phyloP scores from a whole-genome alignment of 2,888 invertebrate species.

The Scotopteryx bipunctaria region DNA sequence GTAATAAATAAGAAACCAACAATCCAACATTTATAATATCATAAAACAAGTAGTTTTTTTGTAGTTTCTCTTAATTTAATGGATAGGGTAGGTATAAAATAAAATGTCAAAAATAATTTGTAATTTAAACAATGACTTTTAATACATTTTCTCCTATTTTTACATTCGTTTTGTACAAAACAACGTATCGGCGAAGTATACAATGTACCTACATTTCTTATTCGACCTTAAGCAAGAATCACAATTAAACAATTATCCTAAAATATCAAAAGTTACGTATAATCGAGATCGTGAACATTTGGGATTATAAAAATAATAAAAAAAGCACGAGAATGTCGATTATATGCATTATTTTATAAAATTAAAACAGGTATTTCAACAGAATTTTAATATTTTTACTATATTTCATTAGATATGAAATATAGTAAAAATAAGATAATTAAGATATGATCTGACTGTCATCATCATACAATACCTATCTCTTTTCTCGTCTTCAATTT shows the following conservation, averaged over 20 bases:
- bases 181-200: constrained; percentile 68
- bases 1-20: constrained; percentile 19
- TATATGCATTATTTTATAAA: constrained; percentile 12
- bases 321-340: constrained; percentile 15
- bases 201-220: constrained; percentile 53
- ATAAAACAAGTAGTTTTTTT: constrained; percentile 15
- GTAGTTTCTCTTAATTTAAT: constrained; percentile 16
- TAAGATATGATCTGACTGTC: no score
- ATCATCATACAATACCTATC: no score
- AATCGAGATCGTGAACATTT: constrained; percentile 66
- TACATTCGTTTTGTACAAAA: constrained; percentile 80
- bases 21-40: neutral
- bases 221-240: constrained; percentile 64
- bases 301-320: constrained; percentile 38
- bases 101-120: constrained; percentile 62
- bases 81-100: constrained; percentile 47
- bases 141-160: constrained; percentile 77
- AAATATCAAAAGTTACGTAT: constrained; percentile 71
- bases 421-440: no score
- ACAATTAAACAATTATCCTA: constrained; percentile 59
- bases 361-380: no score
- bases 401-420: no score
- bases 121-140: constrained; percentile 82
- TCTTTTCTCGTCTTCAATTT: no score
- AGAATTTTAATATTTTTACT: no score